A percentile compares a stretch with the other conserved stretches of the same genome.
Evolutionary conservation across 2,113 vertebrate genomes (phyloP).

Genomic region (Camelus dromedarius): DNA sequence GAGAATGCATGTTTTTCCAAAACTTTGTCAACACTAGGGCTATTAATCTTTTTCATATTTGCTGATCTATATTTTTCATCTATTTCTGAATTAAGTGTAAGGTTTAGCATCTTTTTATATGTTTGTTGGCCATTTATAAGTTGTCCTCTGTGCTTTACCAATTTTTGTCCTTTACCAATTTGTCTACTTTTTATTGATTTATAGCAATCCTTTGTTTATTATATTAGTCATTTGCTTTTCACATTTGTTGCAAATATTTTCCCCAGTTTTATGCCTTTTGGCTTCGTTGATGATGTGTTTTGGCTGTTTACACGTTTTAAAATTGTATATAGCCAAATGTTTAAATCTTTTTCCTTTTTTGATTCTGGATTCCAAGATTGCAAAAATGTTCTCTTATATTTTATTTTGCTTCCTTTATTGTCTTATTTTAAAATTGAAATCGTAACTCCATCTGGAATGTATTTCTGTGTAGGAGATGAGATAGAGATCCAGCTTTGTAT

Average conservation of each 20-base stretch:
- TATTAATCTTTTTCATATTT: constrained; percentile 29
- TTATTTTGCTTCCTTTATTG: neutral
- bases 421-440: constrained; percentile 35
- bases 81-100: constrained; percentile 20
- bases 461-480: constrained; percentile 5
- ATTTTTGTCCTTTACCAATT: constrained; percentile 7
- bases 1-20: neutral
- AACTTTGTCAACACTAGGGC: neutral
- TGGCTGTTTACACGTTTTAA: neutral
- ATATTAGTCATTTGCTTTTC: constrained; percentile 27
- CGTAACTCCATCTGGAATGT: neutral
- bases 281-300: neutral
- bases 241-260: neutral
- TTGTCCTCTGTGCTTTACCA: neutral
- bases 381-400: neutral
- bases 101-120: neutral
- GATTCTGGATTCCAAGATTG: constrained; percentile 12
- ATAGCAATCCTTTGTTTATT: neutral
- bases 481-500: neutral
- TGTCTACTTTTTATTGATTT: neutral
- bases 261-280: constrained; percentile 10
- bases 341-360: constrained; percentile 5
- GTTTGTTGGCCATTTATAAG: neutral
- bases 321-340: neutral
- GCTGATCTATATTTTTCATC: neutral